These are phyloP conservation scores for Hydrophis major DNA, from an alignment of 2,797 vertebrate species.

Conservation along the genomic window DNA sequence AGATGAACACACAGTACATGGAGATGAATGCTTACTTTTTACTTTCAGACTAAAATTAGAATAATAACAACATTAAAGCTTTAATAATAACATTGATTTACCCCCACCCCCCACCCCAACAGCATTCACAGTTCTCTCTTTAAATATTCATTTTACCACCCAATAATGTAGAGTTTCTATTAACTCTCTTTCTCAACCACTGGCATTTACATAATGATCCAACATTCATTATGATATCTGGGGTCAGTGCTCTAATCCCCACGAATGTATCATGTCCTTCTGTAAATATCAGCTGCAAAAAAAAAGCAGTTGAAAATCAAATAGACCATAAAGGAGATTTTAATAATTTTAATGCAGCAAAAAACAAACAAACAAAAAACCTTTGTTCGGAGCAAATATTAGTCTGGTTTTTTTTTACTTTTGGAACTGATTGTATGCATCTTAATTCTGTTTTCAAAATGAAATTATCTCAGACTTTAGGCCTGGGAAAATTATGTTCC, in stretches of 20 bases:
- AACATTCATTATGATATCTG: constrained; percentile 49
- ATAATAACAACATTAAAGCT: not conserved
- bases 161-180: constrained; percentile 18
- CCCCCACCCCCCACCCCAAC: not conserved
- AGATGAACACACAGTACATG: not conserved
- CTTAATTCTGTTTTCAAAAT: not conserved
- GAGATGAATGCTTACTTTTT: not conserved
- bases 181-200: not conserved
- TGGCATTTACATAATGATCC: constrained; percentile 53
- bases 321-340: constrained; percentile 30
- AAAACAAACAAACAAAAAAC: too few relatives aligned
- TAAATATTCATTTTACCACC: not conserved
- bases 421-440: not conserved
- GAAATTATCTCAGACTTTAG: not conserved
- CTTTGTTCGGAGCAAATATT: not conserved
- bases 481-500: not conserved
- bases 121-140: not conserved
- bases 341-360: not conserved
- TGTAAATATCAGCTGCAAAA: constrained; percentile 41
- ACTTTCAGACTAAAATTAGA: not conserved
- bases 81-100: not conserved
- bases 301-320: constrained; percentile 48
- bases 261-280: constrained; percentile 49
- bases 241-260: constrained; percentile 39
- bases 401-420: not conserved